These are phyloP conservation scores for Pentamera pediparva DNA, from an alignment of 53 echinoderm and acorn worm species.

Conservation along the genomic window DNA sequence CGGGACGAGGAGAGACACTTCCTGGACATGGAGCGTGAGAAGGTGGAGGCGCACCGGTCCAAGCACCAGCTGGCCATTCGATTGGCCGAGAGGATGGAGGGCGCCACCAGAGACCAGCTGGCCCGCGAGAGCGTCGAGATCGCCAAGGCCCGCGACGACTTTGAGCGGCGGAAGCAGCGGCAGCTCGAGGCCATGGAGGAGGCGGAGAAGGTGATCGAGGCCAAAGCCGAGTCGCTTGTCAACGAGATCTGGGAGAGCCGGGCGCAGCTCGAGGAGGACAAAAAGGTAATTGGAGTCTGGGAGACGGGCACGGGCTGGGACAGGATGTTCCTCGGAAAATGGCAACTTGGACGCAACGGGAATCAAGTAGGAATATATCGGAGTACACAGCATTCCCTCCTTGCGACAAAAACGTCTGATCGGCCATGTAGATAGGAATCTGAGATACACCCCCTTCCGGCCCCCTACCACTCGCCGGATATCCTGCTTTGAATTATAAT, in stretches of 20 bases:
- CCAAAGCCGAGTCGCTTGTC: conserved; percentile 65
- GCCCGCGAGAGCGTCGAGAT: conserved; percentile 69
- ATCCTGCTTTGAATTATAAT: no score
- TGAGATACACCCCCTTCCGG: no score
- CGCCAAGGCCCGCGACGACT: conserved; percentile 67
- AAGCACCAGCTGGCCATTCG: conserved; percentile 69
- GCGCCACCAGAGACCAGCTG: conserved; percentile 42
- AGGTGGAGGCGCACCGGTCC: conserved; percentile 77
- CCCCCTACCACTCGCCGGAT: no score
- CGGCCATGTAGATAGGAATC: no score
- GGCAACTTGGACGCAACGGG: no score
- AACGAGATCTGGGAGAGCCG: conserved; percentile 73
- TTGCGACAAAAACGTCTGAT: no score
- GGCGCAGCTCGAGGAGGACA: conserved; percentile 54
- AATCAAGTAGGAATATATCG: no score
- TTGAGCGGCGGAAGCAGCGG: conserved; percentile 67
- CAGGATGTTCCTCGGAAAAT: no score
- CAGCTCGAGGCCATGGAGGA: conserved; percentile 75
- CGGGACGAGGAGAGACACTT: conserved; percentile 82
- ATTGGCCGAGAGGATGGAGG: conserved; percentile 68
- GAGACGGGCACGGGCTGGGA: no score
- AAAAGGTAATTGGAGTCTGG: no score
- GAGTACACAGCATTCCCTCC: no score
- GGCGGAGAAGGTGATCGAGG: conserved; percentile 76
- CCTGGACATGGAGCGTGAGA: conserved; percentile 69